Conservation (phyloP, 2,888 invertebrate genomes). For the Drosophila macrospina region DNA sequence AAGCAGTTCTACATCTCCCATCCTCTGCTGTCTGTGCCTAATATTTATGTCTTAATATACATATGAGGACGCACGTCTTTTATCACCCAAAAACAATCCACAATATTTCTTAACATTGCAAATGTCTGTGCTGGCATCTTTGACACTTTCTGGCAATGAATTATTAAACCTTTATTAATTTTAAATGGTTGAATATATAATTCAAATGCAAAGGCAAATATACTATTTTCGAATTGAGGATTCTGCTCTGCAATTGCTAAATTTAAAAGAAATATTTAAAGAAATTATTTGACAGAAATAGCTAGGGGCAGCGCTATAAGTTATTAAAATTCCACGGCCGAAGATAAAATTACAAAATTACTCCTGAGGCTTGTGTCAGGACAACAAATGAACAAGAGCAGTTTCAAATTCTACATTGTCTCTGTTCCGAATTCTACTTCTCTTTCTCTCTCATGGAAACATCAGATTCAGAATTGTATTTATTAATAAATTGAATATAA, state of each 20-base stretch:
- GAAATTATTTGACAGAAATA: not conserved
- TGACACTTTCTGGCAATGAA: slow-evolving; percentile 60
- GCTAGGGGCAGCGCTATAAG: slow-evolving; percentile 7
- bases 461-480: no score
- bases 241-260: not conserved
- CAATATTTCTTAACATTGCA: slow-evolving; percentile 57
- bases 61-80: slow-evolving; percentile 60
- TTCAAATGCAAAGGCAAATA: slow-evolving; percentile 9
- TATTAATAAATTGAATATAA: no score
- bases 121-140: slow-evolving; percentile 35
- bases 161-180: slow-evolving; percentile 51
- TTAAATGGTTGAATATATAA: not conserved
- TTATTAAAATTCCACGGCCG: slow-evolving; percentile 7
- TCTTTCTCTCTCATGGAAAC: no score
- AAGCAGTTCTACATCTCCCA: not conserved
- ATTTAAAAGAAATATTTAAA: not conserved
- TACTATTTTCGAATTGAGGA: not conserved
- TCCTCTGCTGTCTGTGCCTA: slow-evolving; percentile 32
- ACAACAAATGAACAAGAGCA: not conserved
- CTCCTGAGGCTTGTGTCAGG: slow-evolving; percentile 11
- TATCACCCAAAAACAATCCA: slow-evolving; percentile 53
- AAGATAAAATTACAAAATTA: slow-evolving; percentile 18
- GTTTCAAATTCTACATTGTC: no score
- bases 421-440: no score
- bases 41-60: slow-evolving; percentile 74